phyloP scores from a whole-genome alignment of 1,140 invertebrate species.

The Heterodera carotae region DNA sequence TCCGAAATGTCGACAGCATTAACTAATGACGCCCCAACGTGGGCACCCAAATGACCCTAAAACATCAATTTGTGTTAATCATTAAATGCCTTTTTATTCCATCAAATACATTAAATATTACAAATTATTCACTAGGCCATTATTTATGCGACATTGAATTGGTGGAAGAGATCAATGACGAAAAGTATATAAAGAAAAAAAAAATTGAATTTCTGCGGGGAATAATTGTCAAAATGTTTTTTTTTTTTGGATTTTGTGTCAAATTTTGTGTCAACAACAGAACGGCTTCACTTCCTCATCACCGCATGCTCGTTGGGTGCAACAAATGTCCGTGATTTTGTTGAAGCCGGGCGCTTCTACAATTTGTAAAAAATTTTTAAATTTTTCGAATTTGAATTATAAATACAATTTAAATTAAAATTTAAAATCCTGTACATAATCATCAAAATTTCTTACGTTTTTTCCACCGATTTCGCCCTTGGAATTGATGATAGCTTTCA shows the following conservation, averaged over 20 bases:
- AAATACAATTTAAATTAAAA: too few relatives aligned
- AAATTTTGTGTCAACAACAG: slow-evolving; percentile 23
- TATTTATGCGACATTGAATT: not conserved
- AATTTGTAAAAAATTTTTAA: not conserved
- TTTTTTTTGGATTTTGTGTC: not conserved
- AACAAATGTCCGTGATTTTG: slow-evolving; percentile 29
- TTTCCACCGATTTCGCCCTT: slow-evolving; percentile 4
- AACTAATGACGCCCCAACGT: too few relatives aligned
- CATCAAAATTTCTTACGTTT: slow-evolving; percentile 11
- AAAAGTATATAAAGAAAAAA: too few relatives aligned
- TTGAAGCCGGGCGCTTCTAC: slow-evolving; percentile 4
- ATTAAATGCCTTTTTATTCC: too few relatives aligned
- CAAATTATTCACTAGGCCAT: not conserved
- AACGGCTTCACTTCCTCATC: slow-evolving; percentile 27
- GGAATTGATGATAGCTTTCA: not conserved
- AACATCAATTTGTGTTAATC: too few relatives aligned
- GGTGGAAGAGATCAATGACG: not conserved
- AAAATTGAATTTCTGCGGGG: too few relatives aligned
- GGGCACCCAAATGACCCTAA: too few relatives aligned
- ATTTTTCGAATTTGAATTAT: too few relatives aligned
- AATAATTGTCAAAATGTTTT: not conserved
- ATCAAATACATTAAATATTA: too few relatives aligned
- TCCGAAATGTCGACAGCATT: too few relatives aligned
- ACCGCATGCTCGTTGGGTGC: slow-evolving; percentile 21
- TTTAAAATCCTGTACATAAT: too few relatives aligned